Evolutionary conservation across 2,113 vertebrate species (phyloP), one percentile per base, ranked within the genome.

Genomic region (Megaceryle maxima): DNA sequence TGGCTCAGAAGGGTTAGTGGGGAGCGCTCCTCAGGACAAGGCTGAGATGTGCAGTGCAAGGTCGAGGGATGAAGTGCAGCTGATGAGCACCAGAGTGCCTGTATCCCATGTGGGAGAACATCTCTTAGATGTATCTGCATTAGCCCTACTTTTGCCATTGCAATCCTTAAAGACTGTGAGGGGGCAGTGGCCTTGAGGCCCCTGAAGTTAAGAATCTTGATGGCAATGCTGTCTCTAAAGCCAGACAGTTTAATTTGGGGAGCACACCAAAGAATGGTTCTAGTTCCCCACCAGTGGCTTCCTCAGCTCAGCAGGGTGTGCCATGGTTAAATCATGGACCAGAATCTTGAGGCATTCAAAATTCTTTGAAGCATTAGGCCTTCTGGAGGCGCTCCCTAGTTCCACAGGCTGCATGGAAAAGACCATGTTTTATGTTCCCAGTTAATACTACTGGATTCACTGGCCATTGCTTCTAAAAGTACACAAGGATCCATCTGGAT

Each of bases 21-120:
- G 43, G 50, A 66, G 25, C 29, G 21, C 13, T 6, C 2, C 29
- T 28, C 74, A 60, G 5, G 69, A 53, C 46, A n/a, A 37, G 53
- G 18, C 9, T 31, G 6, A 11, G 10, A 16, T 33, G 33, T 31
- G 43, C 35, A 28, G 53, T 28, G 35, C 68, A 7, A 33, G 66
- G 6, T 51, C 39, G 19, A 14, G 35, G 78, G 64, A 37, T 60
- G 46, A 48, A 60, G 35, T 39, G 26, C 48, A 44, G 28, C 50
- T 83, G 72, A 29, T 16, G 22, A 72, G 33, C 28, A 41, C 8
- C 55, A 60, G 26, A 70, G 62, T 9, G n/a, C 18, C 37, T 35
- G 0, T n/a, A 9, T 77, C 55, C 55, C 46, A 17, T 1, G 22
- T 7, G 43, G 35, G 22, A 31, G 19, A 41, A 37, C 1, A 0